Percentiles rank a stretch among this genome's conserved stretches.
These are phyloP conservation scores for Busseola fusca DNA, from an alignment of 2,888 invertebrate genomes.

Conservation along the genomic window DNA sequence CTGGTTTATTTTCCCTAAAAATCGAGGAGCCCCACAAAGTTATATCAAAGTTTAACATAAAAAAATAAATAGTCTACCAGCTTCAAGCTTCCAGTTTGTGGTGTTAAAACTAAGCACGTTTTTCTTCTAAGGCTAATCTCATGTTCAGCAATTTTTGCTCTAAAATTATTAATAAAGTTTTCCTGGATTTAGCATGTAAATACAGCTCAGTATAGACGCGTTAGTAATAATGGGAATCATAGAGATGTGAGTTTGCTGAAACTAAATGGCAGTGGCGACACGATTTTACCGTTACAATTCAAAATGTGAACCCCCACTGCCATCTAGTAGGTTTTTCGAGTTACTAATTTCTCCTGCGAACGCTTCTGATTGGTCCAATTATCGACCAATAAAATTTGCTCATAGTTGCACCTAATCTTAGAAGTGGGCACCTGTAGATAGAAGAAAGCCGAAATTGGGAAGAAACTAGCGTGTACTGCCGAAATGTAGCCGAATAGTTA, in stretches of 20 bases:
- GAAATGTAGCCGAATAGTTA: slow-evolving; percentile 68
- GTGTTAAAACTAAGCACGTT: slow-evolving; percentile 78
- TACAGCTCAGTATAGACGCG: slow-evolving; percentile 75
- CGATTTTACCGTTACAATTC: slow-evolving; percentile 23
- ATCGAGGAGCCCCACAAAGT: slow-evolving; percentile 54
- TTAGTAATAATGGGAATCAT: slow-evolving; percentile 51
- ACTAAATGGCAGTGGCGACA: slow-evolving; percentile 50
- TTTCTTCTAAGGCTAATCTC: slow-evolving; percentile 66
- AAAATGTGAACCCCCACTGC: slow-evolving; percentile 46
- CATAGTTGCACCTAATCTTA: slow-evolving; percentile 83
- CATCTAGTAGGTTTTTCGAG: slow-evolving; percentile 60
- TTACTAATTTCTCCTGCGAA: slow-evolving; percentile 68
- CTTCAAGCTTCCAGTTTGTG: slow-evolving; percentile 64
- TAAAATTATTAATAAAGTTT: slow-evolving; percentile 68
- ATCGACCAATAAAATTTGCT: slow-evolving; percentile 81
- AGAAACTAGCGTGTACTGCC: slow-evolving; percentile 84
- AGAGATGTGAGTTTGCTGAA: slow-evolving; percentile 42
- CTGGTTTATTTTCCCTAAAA: not conserved
- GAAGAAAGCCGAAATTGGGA: slow-evolving; percentile 66
- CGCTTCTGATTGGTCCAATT: slow-evolving; percentile 80
- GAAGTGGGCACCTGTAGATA: slow-evolving; percentile 83
- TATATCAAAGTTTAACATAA: slow-evolving; percentile 47
- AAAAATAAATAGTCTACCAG: slow-evolving; percentile 48
- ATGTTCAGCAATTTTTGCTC: slow-evolving; percentile 77
- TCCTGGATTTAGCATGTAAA: slow-evolving; percentile 75